phyloP scores from a whole-genome alignment of 2,888 invertebrate species.

The Apantesis nais region DNA sequence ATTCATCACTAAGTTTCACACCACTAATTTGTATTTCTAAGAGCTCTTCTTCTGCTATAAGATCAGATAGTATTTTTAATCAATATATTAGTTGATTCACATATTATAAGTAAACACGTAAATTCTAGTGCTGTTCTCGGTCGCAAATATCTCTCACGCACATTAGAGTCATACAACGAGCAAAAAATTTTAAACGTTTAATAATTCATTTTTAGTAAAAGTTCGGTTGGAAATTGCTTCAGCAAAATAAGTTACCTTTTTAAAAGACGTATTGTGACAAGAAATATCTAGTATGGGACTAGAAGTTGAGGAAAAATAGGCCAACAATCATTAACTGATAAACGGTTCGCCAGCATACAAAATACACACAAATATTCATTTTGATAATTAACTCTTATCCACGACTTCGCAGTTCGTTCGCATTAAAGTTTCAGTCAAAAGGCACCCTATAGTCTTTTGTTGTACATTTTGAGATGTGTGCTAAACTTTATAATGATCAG shows the following conservation, averaged over 20 bases:
- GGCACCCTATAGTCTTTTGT: too few relatives aligned
- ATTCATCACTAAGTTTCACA: background rate
- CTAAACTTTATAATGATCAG: too few relatives aligned
- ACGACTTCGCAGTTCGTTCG: too few relatives aligned
- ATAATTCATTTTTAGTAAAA: slow-evolving; percentile 41
- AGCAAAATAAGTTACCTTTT: background rate
- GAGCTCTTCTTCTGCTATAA: background rate
- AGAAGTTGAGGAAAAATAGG: too few relatives aligned
- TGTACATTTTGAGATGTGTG: too few relatives aligned
- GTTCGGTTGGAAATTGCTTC: slow-evolving; percentile 19
- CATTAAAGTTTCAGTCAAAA: too few relatives aligned
- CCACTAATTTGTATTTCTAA: background rate
- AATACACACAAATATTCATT: too few relatives aligned
- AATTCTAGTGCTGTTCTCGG: slow-evolving; percentile 43
- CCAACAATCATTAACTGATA: too few relatives aligned
- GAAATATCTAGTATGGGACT: background rate
- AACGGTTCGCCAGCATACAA: too few relatives aligned
- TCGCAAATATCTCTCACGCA: slow-evolving; percentile 9
- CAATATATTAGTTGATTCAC: slow-evolving; percentile 31
- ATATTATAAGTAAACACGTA: slow-evolving; percentile 42
- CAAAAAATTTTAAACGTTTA: slow-evolving; percentile 47
- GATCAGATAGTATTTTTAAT: slow-evolving; percentile 34
- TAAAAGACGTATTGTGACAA: background rate
- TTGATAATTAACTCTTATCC: too few relatives aligned
- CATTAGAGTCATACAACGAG: slow-evolving; percentile 34